Percentiles rank a stretch among this genome's conserved stretches.
Evolutionary conservation across 2,888 invertebrate species (phyloP).

Genomic region (Nasonia oneida): DNA sequence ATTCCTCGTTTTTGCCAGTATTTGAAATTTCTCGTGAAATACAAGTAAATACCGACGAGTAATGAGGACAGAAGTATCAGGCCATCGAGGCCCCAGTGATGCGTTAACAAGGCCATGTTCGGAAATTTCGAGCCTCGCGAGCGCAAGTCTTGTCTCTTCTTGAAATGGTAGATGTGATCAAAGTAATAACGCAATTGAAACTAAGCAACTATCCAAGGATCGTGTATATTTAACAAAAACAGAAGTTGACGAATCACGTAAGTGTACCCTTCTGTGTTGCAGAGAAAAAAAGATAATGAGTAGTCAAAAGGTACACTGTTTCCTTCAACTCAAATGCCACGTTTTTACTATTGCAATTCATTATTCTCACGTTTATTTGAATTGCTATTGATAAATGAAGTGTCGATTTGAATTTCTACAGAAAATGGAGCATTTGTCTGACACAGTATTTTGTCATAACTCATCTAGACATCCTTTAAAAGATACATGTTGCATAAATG

Average conservation of each 20-base stretch:
- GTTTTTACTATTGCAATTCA: not conserved
- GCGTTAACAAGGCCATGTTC: constrained; percentile 60
- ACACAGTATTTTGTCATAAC: too few relatives aligned
- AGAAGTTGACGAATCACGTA: constrained; percentile 4
- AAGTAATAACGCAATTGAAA: not conserved
- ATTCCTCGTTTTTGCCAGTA: constrained; percentile 77
- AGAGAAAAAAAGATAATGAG: not conserved
- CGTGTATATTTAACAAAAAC: not conserved
- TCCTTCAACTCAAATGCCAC: not conserved
- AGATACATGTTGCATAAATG: too few relatives aligned
- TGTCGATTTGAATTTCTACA: too few relatives aligned
- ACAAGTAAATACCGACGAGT: constrained; percentile 66
- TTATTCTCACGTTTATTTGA: not conserved
- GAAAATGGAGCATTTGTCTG: too few relatives aligned
- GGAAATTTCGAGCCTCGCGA: not conserved
- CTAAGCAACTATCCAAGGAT: not conserved
- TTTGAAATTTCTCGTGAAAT: constrained; percentile 71
- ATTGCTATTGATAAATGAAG: too few relatives aligned
- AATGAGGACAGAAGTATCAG: constrained; percentile 63
- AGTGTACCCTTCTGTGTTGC: not conserved
- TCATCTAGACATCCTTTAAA: too few relatives aligned
- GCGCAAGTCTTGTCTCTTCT: not conserved
- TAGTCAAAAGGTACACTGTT: not conserved
- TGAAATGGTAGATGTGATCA: not conserved
- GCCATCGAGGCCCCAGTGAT: constrained; percentile 68